Evolutionary conservation across 92 coral and sea anemone genomes (phyloP).

Genomic region (Muricea muricata): DNA sequence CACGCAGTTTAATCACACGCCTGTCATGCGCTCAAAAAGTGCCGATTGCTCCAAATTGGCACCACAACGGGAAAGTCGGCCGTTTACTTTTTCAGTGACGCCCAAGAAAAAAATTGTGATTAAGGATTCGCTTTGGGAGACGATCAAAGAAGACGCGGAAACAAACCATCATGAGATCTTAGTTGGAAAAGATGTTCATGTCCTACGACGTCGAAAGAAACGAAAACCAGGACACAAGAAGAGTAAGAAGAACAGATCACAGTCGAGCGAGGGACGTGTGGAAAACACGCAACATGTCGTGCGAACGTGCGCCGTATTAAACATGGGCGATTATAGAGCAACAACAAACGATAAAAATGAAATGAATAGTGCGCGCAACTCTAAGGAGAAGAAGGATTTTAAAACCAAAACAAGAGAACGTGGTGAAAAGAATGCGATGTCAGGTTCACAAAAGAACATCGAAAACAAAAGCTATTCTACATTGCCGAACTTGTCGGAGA

Average conservation of each 20-base stretch:
- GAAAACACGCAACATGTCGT: not conserved
- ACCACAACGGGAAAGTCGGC: not conserved
- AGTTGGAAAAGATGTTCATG: not conserved
- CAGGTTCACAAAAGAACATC: not conserved
- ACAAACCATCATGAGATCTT: not conserved
- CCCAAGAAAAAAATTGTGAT: constrained; percentile 42
- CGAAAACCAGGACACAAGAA: not conserved
- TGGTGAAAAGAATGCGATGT: not conserved
- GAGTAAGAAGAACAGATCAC: not conserved
- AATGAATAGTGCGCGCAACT: not conserved
- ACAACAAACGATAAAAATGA: not conserved
- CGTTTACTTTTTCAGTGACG: constrained; percentile 33
- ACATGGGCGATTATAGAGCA: constrained; percentile 27
- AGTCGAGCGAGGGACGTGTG: not conserved
- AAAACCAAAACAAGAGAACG: not conserved
- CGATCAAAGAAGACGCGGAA: constrained; percentile 15
- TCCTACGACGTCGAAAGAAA: not conserved
- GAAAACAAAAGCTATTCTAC: not conserved
- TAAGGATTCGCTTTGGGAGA: constrained; percentile 41
- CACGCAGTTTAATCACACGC: constrained; percentile 9
- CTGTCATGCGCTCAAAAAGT: constrained; percentile 32
- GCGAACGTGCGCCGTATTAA: not conserved
- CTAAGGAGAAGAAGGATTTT: not conserved
- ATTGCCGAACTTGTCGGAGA: not conserved
- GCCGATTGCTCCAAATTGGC: not conserved